These are phyloP conservation scores for Copidosoma aretas DNA, from an alignment of 2,888 invertebrate species.

Conservation along the genomic window DNA sequence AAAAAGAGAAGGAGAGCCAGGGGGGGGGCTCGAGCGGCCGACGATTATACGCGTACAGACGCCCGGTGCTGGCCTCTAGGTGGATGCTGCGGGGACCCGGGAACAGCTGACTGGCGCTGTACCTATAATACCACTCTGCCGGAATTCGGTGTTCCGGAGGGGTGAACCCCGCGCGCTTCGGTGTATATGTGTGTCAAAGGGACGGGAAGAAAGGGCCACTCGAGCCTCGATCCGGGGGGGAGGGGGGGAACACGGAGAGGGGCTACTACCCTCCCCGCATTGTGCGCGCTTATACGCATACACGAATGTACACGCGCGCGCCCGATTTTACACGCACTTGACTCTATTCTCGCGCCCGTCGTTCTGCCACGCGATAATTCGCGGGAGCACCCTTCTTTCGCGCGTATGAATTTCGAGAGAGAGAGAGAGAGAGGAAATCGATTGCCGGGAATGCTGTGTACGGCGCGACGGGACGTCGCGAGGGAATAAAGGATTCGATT, in stretches of 20 bases:
- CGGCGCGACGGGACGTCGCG: too few species aligned
- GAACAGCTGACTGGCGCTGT: conserved; percentile 48
- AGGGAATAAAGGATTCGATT: too few species aligned
- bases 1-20: conserved; percentile 14
- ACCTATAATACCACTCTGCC: too few species aligned
- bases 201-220: conserved; percentile 46
- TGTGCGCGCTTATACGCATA: conserved; percentile 37
- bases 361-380: conserved; percentile 1
- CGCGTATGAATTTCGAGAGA: conserved; percentile 29
- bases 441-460: conserved; percentile 3
- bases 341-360: conserved; percentile 59
- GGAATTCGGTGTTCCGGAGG: conserved; percentile 59
- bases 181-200: conserved; percentile 34
- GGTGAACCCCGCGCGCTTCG: conserved; percentile 38
- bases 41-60: conserved; percentile 18
- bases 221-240: conserved; percentile 60
- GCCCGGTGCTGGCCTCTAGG: not conserved
- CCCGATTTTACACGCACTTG: conserved; percentile 70
- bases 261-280: conserved; percentile 47
- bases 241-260: conserved; percentile 44
- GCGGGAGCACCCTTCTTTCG: conserved; percentile 13
- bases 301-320: conserved; percentile 45
- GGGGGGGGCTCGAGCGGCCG: conserved; percentile 10
- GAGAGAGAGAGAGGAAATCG: conserved; percentile 10
- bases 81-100: conserved; percentile 20